These are phyloP conservation scores for Pavo muticus DNA, from an alignment of 2,113 vertebrate genomes.

Conservation along the genomic window DNA sequence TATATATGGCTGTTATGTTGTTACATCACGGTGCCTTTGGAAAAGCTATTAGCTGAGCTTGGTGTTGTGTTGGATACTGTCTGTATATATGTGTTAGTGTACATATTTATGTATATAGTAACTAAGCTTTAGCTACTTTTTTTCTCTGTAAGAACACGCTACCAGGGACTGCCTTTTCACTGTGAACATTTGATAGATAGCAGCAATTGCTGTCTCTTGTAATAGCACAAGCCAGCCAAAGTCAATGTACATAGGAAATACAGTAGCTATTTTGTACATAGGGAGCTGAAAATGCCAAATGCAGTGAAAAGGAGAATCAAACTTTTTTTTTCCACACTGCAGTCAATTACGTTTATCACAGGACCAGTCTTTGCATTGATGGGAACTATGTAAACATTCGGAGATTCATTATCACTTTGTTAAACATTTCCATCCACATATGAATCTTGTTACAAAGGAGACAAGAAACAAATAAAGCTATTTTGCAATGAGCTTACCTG, in stretches of 20 bases:
- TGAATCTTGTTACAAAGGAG: background rate
- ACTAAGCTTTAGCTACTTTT: background rate
- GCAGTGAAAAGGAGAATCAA: background rate
- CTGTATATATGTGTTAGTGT: no score
- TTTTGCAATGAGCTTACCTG: background rate
- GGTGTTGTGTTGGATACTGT: no score
- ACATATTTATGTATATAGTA: background rate
- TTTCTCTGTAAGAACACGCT: background rate
- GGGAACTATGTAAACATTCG: background rate
- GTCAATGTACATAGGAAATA: background rate
- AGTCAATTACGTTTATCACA: background rate
- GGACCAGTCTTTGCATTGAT: background rate
- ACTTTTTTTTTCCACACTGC: fast-evolving
- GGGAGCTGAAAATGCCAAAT: background rate
- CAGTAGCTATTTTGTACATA: background rate
- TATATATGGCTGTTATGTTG: no score
- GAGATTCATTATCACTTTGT: background rate
- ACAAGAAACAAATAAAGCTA: background rate
- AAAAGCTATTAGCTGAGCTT: no score
- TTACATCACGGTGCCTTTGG: no score
- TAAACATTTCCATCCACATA: background rate
- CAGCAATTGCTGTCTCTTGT: background rate
- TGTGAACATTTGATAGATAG: fast-evolving
- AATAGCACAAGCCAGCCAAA: background rate
- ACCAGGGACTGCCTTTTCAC: background rate